phyloP scores from a whole-genome alignment of 2,797 vertebrate genomes.

The Hyperoplus lanceolatus region DNA sequence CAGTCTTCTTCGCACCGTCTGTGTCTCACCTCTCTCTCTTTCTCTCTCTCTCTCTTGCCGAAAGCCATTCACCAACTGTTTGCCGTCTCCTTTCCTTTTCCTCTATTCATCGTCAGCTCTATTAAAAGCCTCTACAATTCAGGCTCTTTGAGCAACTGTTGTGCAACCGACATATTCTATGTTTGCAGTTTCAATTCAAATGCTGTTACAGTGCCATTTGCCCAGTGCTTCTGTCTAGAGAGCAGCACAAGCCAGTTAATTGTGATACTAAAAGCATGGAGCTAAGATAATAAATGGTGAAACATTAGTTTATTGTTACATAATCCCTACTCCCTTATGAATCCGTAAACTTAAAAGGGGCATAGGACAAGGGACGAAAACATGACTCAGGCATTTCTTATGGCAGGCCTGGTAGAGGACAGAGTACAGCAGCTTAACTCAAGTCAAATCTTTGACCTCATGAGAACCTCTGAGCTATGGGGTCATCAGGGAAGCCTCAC shows the following conservation, averaged over 20 bases:
- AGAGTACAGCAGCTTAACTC: conserved; percentile 20
- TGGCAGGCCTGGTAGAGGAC: conserved; percentile 22
- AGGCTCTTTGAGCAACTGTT: conserved; percentile 63
- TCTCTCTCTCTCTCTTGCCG: conserved; percentile 46
- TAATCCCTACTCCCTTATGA: conserved; percentile 8
- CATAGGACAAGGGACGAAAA: conserved; percentile 44
- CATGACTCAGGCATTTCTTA: conserved; percentile 64
- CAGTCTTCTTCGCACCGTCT: conserved; percentile 67
- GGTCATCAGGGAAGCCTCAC: conserved; percentile 24
- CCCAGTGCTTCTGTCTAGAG: conserved; percentile 6
- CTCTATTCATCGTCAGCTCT: conserved; percentile 62
- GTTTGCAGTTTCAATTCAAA: conserved; percentile 40
- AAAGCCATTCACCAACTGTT: conserved; percentile 70
- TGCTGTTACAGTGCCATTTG: conserved; percentile 22
- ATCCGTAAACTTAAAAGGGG: conserved; percentile 26
- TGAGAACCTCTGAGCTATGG: conserved; percentile 17
- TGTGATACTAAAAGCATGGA: conserved; percentile 4
- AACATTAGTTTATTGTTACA: conserved; percentile 16
- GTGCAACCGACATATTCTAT: conserved; percentile 64
- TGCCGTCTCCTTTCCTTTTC: conserved; percentile 59
- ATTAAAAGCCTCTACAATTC: conserved; percentile 72
- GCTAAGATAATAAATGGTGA: conserved; percentile 21
- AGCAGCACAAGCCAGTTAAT: conserved; percentile 5
- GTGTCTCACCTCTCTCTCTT: conserved; percentile 58
- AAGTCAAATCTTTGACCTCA: conserved; percentile 37